phyloP scores from a whole-genome alignment of 2,888 invertebrate genomes.

The Drosophila tripunctata region DNA sequence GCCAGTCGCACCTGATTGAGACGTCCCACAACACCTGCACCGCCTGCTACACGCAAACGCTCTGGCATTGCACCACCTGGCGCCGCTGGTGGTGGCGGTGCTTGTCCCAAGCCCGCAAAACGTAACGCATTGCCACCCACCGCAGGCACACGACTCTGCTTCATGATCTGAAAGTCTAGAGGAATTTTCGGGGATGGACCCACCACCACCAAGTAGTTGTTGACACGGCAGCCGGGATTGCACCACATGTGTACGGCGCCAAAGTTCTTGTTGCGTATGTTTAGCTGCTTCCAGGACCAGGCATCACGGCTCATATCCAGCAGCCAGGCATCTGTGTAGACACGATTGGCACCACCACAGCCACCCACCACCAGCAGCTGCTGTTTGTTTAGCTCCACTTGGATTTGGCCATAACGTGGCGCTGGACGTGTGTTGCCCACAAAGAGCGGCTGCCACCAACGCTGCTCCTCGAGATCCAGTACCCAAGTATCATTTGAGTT shows the following conservation, averaged over 20 bases:
- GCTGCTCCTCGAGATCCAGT: constrained; percentile 90
- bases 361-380: constrained; percentile 94
- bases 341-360: constrained; percentile 93
- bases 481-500: constrained; percentile 95
- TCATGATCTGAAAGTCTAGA: constrained; percentile 84
- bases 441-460: constrained; percentile 91
- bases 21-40: constrained; percentile 52
- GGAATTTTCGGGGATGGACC: constrained; percentile 83
- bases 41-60: constrained; percentile 43
- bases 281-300: constrained; percentile 91
- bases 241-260: constrained; percentile 96
- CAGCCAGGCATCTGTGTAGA: constrained; percentile 96
- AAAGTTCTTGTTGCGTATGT: constrained; percentile 90
- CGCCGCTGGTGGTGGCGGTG: constrained; percentile 52
- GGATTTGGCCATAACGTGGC: constrained; percentile 97
- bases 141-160: constrained; percentile 80
- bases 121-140: constrained; percentile 67
- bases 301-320: constrained; percentile 89
- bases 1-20: constrained; percentile 68
- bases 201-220: constrained; percentile 91
- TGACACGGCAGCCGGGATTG: constrained; percentile 93
- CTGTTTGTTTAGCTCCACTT: constrained; percentile 91
- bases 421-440: constrained; percentile 87
- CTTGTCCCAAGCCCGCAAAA: constrained; percentile 51
- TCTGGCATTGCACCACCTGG: constrained; percentile 41